Conservation (phyloP, 2,888 invertebrate genomes). For the Tubulanus polymorphus region DNA sequence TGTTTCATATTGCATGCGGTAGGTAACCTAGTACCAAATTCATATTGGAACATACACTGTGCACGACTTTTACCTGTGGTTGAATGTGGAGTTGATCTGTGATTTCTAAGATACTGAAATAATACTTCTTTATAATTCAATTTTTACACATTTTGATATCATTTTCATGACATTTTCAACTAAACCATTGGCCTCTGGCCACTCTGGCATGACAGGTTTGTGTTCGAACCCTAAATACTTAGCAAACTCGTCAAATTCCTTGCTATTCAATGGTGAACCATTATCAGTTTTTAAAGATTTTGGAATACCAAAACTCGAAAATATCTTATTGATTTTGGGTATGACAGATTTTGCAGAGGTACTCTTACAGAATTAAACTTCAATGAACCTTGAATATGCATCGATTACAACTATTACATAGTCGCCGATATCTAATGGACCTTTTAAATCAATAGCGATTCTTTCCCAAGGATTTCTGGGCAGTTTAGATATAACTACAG, state of each 20-base stretch:
- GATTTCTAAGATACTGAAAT: slow-evolving; percentile 14
- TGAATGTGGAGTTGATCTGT: slow-evolving; percentile 19
- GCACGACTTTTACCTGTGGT: slow-evolving; percentile 18
- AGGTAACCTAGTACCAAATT: slow-evolving; percentile 18
- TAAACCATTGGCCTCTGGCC: slow-evolving; percentile 23
- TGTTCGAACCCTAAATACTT: slow-evolving; percentile 21
- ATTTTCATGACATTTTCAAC: slow-evolving; percentile 24
- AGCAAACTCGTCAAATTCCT: slow-evolving; percentile 21
- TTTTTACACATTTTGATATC: slow-evolving; percentile 20
- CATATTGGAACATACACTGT: slow-evolving; percentile 15
- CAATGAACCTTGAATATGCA: slow-evolving; percentile 11
- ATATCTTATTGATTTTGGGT: slow-evolving; percentile 10
- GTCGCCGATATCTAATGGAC: slow-evolving; percentile 1
- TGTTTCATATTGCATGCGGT: too few relatives aligned
- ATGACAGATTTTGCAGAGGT: slow-evolving; percentile 12
- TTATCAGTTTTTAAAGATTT: slow-evolving; percentile 15
- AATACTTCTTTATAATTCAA: slow-evolving; percentile 19
- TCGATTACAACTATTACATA: slow-evolving; percentile 5
- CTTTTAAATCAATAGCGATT: slow-evolving; percentile 7
- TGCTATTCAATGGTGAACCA: slow-evolving; percentile 22
- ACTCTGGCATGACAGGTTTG: slow-evolving; percentile 19
- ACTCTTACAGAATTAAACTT: slow-evolving; percentile 7
- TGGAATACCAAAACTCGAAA: slow-evolving; percentile 3
- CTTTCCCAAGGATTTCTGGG: slow-evolving; percentile 11
- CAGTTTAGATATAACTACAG: slow-evolving; percentile 14